Percentiles rank a stretch among this genome's conserved stretches.
phyloP scores from a whole-genome alignment of 2,888 invertebrate species.

The Oconnorella tubifera region DNA sequence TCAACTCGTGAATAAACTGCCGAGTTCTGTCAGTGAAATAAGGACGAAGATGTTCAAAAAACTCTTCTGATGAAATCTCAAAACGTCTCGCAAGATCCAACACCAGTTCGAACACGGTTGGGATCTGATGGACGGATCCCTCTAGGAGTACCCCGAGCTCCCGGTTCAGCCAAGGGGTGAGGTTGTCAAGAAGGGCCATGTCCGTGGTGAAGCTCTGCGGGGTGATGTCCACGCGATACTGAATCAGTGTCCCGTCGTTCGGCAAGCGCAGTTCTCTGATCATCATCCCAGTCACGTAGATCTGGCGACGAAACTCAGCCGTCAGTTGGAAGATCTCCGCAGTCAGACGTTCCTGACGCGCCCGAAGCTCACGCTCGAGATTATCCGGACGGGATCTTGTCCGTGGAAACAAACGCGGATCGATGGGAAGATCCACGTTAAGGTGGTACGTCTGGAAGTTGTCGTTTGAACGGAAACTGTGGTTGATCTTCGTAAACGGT shows the following conservation, averaged over 20 bases:
- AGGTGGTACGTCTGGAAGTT: background rate
- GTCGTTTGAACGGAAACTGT: background rate
- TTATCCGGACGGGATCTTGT: background rate
- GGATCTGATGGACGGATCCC: background rate
- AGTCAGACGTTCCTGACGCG: background rate
- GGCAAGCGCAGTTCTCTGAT: conserved; percentile 2
- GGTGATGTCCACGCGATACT: background rate
- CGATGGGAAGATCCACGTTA: background rate
- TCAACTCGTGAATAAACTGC: background rate
- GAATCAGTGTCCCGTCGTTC: background rate
- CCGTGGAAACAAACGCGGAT: background rate
- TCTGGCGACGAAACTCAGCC: background rate
- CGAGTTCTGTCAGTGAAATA: background rate
- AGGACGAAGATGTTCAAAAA: background rate
- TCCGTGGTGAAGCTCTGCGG: background rate
- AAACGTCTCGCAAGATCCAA: background rate
- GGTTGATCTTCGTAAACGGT: background rate
- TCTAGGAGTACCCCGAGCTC: background rate
- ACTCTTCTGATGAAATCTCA: conserved; percentile 1
- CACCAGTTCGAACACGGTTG: background rate
- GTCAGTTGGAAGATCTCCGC: background rate
- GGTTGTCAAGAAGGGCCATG: background rate
- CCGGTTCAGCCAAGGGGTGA: background rate
- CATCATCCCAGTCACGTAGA: background rate
- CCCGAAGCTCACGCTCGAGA: background rate